These are phyloP conservation scores for Chrysotoxum bicinctum DNA, from an alignment of 2,888 invertebrate species.

Conservation along the genomic window DNA sequence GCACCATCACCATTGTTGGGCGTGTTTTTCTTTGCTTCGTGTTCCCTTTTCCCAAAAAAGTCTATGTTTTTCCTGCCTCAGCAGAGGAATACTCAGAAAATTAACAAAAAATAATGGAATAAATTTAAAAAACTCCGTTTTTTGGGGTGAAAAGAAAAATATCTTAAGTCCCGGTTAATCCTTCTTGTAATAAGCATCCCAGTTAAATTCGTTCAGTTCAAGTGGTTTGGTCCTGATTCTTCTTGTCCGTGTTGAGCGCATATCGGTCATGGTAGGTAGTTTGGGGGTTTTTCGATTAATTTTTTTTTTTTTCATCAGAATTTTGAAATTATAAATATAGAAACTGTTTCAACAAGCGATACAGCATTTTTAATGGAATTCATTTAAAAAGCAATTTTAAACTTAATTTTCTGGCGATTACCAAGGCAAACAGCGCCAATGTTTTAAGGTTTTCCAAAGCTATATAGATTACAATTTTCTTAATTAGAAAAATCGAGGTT, in stretches of 20 bases:
- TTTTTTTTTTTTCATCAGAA: constrained; percentile 20
- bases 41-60: constrained; percentile 7
- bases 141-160: constrained; percentile 64
- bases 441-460: not conserved
- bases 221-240: not conserved
- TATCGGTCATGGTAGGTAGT: constrained; percentile 36
- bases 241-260: not conserved
- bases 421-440: constrained; percentile 76
- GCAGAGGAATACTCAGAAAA: constrained; percentile 72
- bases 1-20: constrained; percentile 3
- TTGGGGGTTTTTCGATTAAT: constrained; percentile 13
- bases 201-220: constrained; percentile 12
- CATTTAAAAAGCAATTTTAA: constrained; percentile 80
- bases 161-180: constrained; percentile 72
- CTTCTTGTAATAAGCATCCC: constrained; percentile 62
- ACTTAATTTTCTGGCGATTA: constrained; percentile 81
- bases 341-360: not conserved
- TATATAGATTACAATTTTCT: constrained; percentile 40
- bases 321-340: constrained; percentile 40
- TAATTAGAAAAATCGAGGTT: constrained; percentile 37
- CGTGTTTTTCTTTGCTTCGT: constrained; percentile 8
- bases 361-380: constrained; percentile 72
- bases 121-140: constrained; percentile 77
- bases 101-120: constrained; percentile 79
- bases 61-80: constrained; percentile 36